Evolutionary conservation across 1,140 invertebrate genomes (phyloP).

Genomic region (Hyposmocoma kahamanoa): DNA sequence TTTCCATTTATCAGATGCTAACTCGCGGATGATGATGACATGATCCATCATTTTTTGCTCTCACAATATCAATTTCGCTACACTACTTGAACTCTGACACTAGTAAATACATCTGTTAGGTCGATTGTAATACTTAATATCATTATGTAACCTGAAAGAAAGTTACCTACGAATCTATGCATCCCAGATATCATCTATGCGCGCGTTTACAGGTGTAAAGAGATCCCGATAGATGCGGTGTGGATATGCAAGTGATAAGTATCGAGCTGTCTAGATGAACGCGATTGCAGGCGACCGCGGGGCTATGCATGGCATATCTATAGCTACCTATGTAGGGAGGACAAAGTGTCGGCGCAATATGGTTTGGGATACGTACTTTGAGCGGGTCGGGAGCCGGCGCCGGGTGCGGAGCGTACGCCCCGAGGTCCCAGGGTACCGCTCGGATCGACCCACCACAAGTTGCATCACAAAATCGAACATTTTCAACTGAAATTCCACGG

Average conservation of each 20-base stretch:
- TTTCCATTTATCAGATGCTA: constrained; percentile 36
- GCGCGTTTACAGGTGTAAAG: constrained; percentile 11
- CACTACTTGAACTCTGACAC: not conserved
- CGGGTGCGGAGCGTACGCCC: constrained; percentile 39
- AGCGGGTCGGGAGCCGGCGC: constrained; percentile 42
- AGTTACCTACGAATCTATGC: constrained; percentile 11
- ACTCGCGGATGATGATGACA: constrained; percentile 12
- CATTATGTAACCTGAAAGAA: constrained; percentile 26
- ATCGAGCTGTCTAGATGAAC: constrained; percentile 28
- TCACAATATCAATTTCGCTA: not conserved
- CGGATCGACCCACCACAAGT: constrained; percentile 56
- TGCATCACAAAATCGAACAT: constrained; percentile 63
- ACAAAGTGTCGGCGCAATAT: constrained; percentile 60
- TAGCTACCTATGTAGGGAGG: constrained; percentile 38
- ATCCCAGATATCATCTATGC: constrained; percentile 15
- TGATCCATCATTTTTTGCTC: not conserved
- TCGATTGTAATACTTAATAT: not conserved
- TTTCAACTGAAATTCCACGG: constrained; percentile 60
- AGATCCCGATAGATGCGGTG: constrained; percentile 28
- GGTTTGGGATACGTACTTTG: constrained; percentile 64
- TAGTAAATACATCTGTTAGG: too few relatives aligned
- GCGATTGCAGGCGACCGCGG: constrained; percentile 23
- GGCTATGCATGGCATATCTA: constrained; percentile 39
- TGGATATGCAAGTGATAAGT: constrained; percentile 37
- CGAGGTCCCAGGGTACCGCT: constrained; percentile 48